A percentile compares a stretch with the other conserved stretches of the same genome.
Conservation (phyloP, 2,113 vertebrate species). For the Poeciliopsis occidentalis region DNA sequence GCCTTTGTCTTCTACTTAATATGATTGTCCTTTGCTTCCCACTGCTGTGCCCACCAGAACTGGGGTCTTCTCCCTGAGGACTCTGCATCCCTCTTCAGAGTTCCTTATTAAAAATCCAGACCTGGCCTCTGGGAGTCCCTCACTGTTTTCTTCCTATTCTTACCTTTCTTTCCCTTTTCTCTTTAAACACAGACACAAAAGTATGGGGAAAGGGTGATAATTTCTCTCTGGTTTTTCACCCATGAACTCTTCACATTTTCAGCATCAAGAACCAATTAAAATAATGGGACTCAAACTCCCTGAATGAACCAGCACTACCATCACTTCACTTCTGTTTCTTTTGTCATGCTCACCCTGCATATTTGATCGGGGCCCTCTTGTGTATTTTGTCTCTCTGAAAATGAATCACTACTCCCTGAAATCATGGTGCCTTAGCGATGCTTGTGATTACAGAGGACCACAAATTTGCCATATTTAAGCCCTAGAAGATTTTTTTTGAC, state of each 20-base stretch:
- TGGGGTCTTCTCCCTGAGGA: slow-evolving; percentile 44
- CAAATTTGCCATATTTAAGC: slow-evolving; percentile 43
- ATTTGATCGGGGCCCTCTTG: slow-evolving; percentile 22
- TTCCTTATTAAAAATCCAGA: slow-evolving; percentile 62
- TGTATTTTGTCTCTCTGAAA: slow-evolving; percentile 16
- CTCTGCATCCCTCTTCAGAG: slow-evolving; percentile 44
- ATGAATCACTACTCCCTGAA: slow-evolving; percentile 46
- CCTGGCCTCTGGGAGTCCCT: slow-evolving; percentile 43
- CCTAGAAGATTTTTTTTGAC: slow-evolving; percentile 44
- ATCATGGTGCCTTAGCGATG: slow-evolving; percentile 40
- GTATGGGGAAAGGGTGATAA: slow-evolving; percentile 28
- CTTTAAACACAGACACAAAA: slow-evolving; percentile 24
- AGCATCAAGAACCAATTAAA: slow-evolving; percentile 59
- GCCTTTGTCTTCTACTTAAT: slow-evolving; percentile 34
- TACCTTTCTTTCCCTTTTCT: slow-evolving; percentile 4
- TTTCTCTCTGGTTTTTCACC: slow-evolving; percentile 42
- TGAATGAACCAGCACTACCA: slow-evolving; percentile 22
- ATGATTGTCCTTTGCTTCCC: slow-evolving; percentile 21
- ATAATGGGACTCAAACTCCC: slow-evolving; percentile 42
- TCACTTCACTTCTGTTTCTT: slow-evolving; percentile 28
- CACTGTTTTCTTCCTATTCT: slow-evolving; percentile 17
- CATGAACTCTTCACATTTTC: slow-evolving; percentile 41
- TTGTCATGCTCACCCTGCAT: background rate
- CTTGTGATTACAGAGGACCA: slow-evolving; percentile 42
- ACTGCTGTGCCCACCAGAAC: slow-evolving; percentile 33